Base-by-base conservation (phyloP, 2,113 vertebrate genomes). In the Anarhynchus alexandrinus region DNA sequence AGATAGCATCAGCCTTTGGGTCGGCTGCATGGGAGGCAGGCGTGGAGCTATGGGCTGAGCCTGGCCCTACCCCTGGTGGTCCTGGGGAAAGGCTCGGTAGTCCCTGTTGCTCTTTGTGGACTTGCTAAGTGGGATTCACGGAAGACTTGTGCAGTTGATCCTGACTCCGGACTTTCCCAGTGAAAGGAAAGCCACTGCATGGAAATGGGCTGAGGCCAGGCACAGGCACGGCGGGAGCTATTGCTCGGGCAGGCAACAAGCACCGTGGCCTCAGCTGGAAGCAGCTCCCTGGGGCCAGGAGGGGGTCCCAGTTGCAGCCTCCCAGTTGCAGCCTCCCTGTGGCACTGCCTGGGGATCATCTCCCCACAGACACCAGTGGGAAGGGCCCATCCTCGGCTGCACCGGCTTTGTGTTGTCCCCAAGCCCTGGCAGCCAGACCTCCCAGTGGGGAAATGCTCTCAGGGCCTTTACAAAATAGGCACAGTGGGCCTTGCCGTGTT, bases 401-500 rank as follows among this genome's bases (percentile, higher is more conserved):
- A 5, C 59, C 54, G 34, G 10, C 29, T 62, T 62, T n/a, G 23
- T 4, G 0, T 47, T 51, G 34, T 64, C n/a, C 80, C 67, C 59
- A 38, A 4, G n/a, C 55, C 19, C 26, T 58, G 73, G 13, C 65
- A 85, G 45, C 11, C 57, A 55, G 51, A 70, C 15, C 19, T 88
- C 7, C 4, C 0, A 0, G 21, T n/a, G 27, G 1, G 18, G 21
- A 4, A 11, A 40, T 58, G 22, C 30, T 94, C 62, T 84, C 17
- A 13, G 42, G 40, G 42, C 32, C 38, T 70, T 62, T 80, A 51
- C 47, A 55, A 82, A 87, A 78, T 10, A 23, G 49, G 42, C 14
- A 27, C 42, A 8, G 10, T 45, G 42, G 27, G 8, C 27, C 30
- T 64, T 71, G 27, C 40, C 1, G 0, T 61, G 45, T 51, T 88